Evolutionary conservation across 2,797 vertebrate genomes (phyloP), one percentile per base, ranked within the genome.

Genomic region (Esox masquinongy): DNA sequence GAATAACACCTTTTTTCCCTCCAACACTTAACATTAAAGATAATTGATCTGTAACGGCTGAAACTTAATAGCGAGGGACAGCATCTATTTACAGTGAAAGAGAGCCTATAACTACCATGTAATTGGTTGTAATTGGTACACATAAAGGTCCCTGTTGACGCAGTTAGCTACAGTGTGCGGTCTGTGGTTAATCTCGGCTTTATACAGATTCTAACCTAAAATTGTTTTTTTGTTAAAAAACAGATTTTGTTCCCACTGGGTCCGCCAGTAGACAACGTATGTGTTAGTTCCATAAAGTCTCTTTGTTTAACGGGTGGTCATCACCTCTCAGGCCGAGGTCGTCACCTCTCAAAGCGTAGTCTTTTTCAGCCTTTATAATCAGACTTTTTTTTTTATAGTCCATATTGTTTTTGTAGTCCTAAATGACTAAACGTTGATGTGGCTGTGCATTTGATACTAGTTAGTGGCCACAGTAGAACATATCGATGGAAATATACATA

Each of bases 231-330:
- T 39, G 4, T 39, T 39, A 39, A 39, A 39, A 39, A 6, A 39
- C 36, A 6, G 4, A 39, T 8, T 39, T 39, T 22, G 49, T 53
- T 70, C 53, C 68, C 26, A 63, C 24, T 47, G 24, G 68, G 53
- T 39, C 17, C 14, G 19, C 39, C 16, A 16, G 26, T 8, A 26
- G 74, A 71, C 74, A 68, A 76, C 68, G 68, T 59, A 50, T 36
- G 53, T 47, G 51, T 72, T 47, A 53, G 70, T 67, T 67, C 26
- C 36, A 39, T 64, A 66, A 63, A 43, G 50, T 68, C n/a, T 56
- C 61, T 5, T 47, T 36, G 75, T 39, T 72, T 66, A 51, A 53
- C 31, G 22, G 70, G 70, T 72, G 63, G 75, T 72, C 31, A 66
- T 67, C 66, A 70, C 72, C 72, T 70, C 56, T 74, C 67, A 31